These are phyloP conservation scores for Chelonus insularis DNA, from an alignment of 1,140 invertebrate genomes.

Conservation along the genomic window DNA sequence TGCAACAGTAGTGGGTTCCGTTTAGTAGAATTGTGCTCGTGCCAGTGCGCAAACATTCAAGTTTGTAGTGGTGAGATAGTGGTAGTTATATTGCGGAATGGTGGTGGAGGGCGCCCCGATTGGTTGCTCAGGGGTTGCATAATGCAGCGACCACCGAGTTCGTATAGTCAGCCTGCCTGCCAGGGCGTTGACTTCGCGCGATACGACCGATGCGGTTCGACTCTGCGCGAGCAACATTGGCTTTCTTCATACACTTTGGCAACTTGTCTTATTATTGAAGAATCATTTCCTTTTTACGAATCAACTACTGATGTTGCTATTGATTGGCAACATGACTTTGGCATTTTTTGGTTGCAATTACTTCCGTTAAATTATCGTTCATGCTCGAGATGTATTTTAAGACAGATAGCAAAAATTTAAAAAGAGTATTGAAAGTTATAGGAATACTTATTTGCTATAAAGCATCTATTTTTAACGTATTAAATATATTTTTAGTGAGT, in stretches of 20 bases:
- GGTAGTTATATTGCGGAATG: constrained; percentile 24
- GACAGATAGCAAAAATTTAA: too few relatives aligned
- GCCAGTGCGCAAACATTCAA: constrained; percentile 2
- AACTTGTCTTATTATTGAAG: too few relatives aligned
- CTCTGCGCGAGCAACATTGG: constrained; percentile 6
- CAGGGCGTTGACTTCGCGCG: constrained; percentile 54
- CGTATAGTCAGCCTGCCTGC: constrained; percentile 32
- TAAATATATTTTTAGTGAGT: too few relatives aligned
- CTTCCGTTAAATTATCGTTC: too few relatives aligned
- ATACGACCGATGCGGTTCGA: constrained; percentile 36
- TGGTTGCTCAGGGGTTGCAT: constrained; percentile 51
- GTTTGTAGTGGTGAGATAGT: constrained; percentile 11
- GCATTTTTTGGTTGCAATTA: too few relatives aligned
- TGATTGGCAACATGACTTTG: too few relatives aligned
- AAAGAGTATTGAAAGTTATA: too few relatives aligned
- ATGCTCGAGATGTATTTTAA: too few relatives aligned
- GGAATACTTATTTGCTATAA: too few relatives aligned
- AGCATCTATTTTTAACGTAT: too few relatives aligned
- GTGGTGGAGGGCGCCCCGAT: constrained; percentile 39
- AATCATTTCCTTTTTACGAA: too few relatives aligned
- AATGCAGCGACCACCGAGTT: constrained; percentile 48
- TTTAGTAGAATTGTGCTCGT: neutral
- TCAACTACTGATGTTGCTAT: neutral
- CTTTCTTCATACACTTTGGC: neutral
- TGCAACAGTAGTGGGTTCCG: neutral